Percentiles rank a stretch among this genome's conserved stretches.
Evolutionary conservation across 2,113 vertebrate genomes (phyloP).

Genomic region (Monarcha castaneiventris): DNA sequence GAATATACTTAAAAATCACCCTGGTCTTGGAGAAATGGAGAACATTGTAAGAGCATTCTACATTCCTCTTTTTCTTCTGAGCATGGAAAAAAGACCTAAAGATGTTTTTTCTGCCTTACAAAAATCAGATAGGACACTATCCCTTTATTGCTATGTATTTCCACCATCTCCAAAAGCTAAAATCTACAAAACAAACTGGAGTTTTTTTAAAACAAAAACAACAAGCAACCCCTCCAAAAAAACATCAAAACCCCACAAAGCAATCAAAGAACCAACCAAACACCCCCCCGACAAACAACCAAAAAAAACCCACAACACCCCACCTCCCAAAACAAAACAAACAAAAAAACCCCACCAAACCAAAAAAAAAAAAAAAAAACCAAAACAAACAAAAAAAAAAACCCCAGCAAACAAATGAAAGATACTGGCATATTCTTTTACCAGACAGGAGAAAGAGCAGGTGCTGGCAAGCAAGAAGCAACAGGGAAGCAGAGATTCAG

Average conservation of each 20-base stretch:
- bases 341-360: no score
- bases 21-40: not conserved
- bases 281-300: not conserved
- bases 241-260: not conserved
- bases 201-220: accelerated
- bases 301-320: not conserved
- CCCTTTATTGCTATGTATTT: not conserved
- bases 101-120: not conserved
- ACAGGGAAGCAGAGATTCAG: not conserved
- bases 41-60: not conserved
- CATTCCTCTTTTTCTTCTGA: not conserved
- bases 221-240: not conserved
- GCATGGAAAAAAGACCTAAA: not conserved
- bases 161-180: not conserved
- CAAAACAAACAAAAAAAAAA: no score
- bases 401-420: not conserved
- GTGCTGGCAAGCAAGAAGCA: not conserved
- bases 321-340: not conserved
- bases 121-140: not conserved
- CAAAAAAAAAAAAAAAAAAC: not conserved
- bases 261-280: not conserved
- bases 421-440: not conserved
- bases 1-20: not conserved
- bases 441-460: not conserved
- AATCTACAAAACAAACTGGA: accelerated